Evolutionary conservation across 1,140 invertebrate species (phyloP), one percentile per base, ranked within the genome.

Genomic region (Rhopalosiphum padi): DNA sequence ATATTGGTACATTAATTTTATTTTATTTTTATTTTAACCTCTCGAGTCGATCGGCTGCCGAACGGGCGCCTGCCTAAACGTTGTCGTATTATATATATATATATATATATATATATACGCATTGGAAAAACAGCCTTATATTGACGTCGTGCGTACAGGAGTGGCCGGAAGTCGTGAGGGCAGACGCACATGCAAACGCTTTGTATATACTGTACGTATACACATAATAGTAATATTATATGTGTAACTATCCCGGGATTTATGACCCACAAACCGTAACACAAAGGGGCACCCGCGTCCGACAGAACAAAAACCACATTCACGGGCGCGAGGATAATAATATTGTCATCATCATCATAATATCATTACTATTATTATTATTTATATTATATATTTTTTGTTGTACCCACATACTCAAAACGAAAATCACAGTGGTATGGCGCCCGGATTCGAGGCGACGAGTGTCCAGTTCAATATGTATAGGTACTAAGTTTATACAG

Each of bases 151-250:
- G 37, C 48, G 21, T 9, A 37, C 82, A 22, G 91, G 91, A 51
- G 91, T 86, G 91, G 77, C 91, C 91, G 91, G 91, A 93, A 93
- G 77, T 93, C 30, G 91, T n/a, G 35, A 93, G 91, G 77, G 91
- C 91, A 85, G 37, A 85, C 37, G 35, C 35, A 37, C 35, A 83
- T 83, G 35, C 37, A 15, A 46, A n/a, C 55, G 37, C n/a, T 41
- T 53, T 35, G 30, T 68, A 35, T 82, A 43, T 82, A 82, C n/a
- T 68, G 60, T 35, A 30, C 6, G 6, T 89, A 89, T 89, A 89
- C 41, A 55, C 23, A 90, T 41, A 41, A 83, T 83, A 41, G 37
- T 83, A 83, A 46, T 88, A 88, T 77, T 77, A 77, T 77, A 77
- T 77, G 30, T 77, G 25, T 53, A 53, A 53, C 51, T 90, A 90